Percentiles rank a stretch among this genome's conserved stretches.
These are phyloP conservation scores for Gerris lacustris DNA, from an alignment of 2,888 invertebrate species.

Conservation along the genomic window DNA sequence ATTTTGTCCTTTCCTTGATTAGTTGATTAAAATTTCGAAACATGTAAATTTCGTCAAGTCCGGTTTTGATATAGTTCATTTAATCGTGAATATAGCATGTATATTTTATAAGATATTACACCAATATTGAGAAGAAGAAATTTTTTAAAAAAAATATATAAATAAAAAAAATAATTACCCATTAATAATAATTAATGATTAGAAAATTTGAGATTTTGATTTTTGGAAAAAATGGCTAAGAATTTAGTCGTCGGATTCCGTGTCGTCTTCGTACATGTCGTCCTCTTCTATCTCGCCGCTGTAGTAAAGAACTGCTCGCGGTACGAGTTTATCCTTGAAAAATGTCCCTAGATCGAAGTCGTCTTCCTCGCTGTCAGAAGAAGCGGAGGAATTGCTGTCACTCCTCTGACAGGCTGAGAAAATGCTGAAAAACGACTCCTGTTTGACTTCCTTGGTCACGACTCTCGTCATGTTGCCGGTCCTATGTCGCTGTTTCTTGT, in stretches of 20 bases:
- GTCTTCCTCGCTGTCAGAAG: conserved; percentile 32
- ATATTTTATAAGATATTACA: too few relatives aligned
- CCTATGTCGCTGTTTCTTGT: conserved; percentile 98
- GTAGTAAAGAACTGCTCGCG: conserved; percentile 89
- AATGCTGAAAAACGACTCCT: conserved; percentile 99
- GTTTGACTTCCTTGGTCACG: conserved; percentile 86
- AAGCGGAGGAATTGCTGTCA: too few relatives aligned
- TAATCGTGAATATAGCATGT: too few relatives aligned
- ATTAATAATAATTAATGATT: too few relatives aligned
- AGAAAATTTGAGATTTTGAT: neutral
- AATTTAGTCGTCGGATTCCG: too few relatives aligned
- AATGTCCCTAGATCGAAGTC: conserved; percentile 99
- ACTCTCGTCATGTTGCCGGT: conserved; percentile 83
- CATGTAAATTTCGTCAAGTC: too few relatives aligned
- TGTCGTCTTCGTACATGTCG: neutral
- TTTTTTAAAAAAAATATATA: too few relatives aligned
- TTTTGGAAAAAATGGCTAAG: neutral
- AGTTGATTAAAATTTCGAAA: too few relatives aligned
- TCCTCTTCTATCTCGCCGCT: conserved; percentile 57
- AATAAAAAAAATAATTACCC: too few relatives aligned
- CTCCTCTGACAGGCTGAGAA: conserved; percentile 42
- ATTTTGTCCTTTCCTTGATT: too few relatives aligned
- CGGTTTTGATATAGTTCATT: too few relatives aligned
- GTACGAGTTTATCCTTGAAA: conserved; percentile 89
- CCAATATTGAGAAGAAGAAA: too few relatives aligned